These are phyloP conservation scores for Drosophila chauvacae DNA, from an alignment of 1,140 invertebrate genomes.

Conservation along the genomic window DNA sequence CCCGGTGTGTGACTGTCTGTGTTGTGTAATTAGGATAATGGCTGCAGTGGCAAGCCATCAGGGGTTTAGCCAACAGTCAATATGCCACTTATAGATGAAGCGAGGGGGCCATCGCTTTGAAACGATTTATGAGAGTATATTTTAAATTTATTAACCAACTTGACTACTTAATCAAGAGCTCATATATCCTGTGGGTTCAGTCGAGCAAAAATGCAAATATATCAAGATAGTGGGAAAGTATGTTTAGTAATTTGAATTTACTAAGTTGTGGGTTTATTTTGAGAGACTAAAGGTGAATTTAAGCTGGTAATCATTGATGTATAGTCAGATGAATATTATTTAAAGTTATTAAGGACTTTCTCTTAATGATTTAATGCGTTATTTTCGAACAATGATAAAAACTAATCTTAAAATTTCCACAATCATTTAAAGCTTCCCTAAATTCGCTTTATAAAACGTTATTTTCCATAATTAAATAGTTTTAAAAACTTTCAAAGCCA, in stretches of 20 bases:
- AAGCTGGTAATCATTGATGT: not conserved
- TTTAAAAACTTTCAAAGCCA: constrained; percentile 21
- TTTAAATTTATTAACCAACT: constrained; percentile 13
- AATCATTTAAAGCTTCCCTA: accelerated
- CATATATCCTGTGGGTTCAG: not conserved
- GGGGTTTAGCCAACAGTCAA: constrained; percentile 22
- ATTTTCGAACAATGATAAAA: not conserved
- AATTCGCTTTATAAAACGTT: not conserved
- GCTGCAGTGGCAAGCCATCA: constrained; percentile 37
- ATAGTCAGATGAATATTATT: too few species aligned
- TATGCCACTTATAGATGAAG: constrained; percentile 27
- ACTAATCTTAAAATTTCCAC: too few species aligned
- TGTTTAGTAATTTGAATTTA: not conserved
- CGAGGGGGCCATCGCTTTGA: constrained; percentile 6
- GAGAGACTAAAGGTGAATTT: not conserved
- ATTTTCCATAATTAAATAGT: not conserved
- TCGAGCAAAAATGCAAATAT: not conserved
- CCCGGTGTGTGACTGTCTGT: not conserved
- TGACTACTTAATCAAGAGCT: constrained; percentile 3
- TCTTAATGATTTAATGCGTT: not conserved
- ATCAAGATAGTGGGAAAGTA: too few species aligned
- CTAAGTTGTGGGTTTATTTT: not conserved
- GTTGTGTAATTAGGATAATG: constrained; percentile 52
- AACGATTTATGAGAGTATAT: constrained; percentile 7
- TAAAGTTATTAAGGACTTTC: too few species aligned